These are phyloP conservation scores for Pygoscelis antarcticus DNA, from an alignment of 2,113 vertebrate genomes.

Conservation along the genomic window DNA sequence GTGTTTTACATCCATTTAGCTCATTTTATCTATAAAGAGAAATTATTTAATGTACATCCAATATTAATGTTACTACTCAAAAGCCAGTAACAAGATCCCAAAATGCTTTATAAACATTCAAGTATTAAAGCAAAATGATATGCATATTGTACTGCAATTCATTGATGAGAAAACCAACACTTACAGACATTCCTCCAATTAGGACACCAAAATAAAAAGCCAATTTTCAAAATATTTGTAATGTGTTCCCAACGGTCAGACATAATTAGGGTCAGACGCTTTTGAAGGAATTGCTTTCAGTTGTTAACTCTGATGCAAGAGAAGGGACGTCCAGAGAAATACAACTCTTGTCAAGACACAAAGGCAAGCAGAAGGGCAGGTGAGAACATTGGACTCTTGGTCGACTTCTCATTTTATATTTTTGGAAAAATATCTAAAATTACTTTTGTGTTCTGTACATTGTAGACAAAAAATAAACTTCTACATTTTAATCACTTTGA, in stretches of 20 bases:
- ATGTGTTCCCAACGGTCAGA: background rate
- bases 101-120: background rate
- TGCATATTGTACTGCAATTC: background rate
- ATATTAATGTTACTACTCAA: background rate
- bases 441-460: background rate
- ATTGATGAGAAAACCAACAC: background rate
- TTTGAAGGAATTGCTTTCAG: background rate
- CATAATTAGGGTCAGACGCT: background rate
- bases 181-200: background rate
- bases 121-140: background rate
- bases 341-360: background rate
- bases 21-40: background rate
- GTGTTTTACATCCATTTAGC: background rate
- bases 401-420: background rate
- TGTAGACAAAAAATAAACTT: background rate
- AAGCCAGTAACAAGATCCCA: background rate
- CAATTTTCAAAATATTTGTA: background rate
- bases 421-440: background rate
- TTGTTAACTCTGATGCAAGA: background rate
- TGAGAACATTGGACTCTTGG: rapidly evolving
- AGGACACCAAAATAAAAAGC: background rate
- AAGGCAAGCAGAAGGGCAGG: background rate
- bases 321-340: background rate
- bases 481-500: background rate
- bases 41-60: background rate